Percentiles rank a stretch among this genome's conserved stretches.
Conservation (phyloP, 2,888 invertebrate genomes). For the Maniola hyperantus region DNA sequence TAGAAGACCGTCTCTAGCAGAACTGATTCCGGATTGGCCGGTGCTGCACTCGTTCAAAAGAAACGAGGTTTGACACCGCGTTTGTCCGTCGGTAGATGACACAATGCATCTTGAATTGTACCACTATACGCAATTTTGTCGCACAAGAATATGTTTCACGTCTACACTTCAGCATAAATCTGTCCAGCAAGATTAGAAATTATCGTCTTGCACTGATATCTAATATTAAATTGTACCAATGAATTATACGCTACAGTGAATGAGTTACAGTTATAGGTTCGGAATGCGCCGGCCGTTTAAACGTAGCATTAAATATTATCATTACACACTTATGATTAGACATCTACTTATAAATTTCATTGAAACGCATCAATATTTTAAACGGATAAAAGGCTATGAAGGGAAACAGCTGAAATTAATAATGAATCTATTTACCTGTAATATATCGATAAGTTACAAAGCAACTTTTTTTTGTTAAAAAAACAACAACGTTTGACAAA, state of each 20-base stretch:
- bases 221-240: slow-evolving; percentile 38
- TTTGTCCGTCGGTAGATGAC: slow-evolving; percentile 63
- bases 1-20: slow-evolving; percentile 95
- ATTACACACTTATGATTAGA: slow-evolving; percentile 9
- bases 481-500: too few relatives aligned
- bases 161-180: slow-evolving; percentile 50
- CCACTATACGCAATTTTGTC: slow-evolving; percentile 67
- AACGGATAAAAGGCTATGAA: slow-evolving; percentile 20
- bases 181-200: slow-evolving; percentile 54
- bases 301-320: slow-evolving; percentile 18
- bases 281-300: slow-evolving; percentile 22
- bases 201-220: slow-evolving; percentile 44
- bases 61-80: slow-evolving; percentile 90
- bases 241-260: slow-evolving; percentile 39
- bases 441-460: too few relatives aligned
- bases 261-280: slow-evolving; percentile 36
- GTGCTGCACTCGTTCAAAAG: slow-evolving; percentile 91
- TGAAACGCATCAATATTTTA: slow-evolving; percentile 20
- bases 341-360: slow-evolving; percentile 13
- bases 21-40: slow-evolving; percentile 98
- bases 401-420: too few relatives aligned
- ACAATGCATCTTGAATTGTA: slow-evolving; percentile 75
- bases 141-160: slow-evolving; percentile 61
- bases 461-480: too few relatives aligned
- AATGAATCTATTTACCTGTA: too few relatives aligned